Conservation (phyloP, 2,888 invertebrate species). For the Epicampocera succincta region DNA sequence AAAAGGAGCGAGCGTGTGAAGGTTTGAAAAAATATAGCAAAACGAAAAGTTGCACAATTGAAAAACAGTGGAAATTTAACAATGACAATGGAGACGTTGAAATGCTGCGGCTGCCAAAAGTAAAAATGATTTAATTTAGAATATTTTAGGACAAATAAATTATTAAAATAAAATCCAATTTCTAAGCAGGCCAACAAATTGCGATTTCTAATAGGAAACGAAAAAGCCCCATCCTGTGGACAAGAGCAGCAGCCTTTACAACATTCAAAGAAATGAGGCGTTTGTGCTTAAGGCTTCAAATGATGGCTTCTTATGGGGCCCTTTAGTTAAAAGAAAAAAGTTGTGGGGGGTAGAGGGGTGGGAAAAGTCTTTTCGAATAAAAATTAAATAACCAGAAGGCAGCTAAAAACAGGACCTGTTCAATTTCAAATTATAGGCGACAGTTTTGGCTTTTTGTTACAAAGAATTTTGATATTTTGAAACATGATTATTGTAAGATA, state of each 20-base stretch:
- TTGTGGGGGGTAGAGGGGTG: too few relatives aligned
- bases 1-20: neutral
- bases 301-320: neutral
- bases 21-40: too few relatives aligned
- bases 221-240: too few relatives aligned
- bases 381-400: neutral
- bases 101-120: neutral
- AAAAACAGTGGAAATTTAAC: too few relatives aligned
- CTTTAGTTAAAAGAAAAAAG: too few relatives aligned
- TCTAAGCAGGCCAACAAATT: neutral
- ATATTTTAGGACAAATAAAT: slow-evolving; percentile 5
- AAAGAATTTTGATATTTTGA: slow-evolving; percentile 27
- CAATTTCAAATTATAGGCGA: slow-evolving; percentile 4
- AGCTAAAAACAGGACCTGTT: slow-evolving; percentile 22
- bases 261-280: neutral
- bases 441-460: too few relatives aligned
- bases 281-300: neutral
- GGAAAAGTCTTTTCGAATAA: too few relatives aligned
- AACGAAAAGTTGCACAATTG: too few relatives aligned
- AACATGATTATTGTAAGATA: too few relatives aligned
- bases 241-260: too few relatives aligned
- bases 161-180: slow-evolving; percentile 9
- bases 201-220: too few relatives aligned
- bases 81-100: too few relatives aligned
- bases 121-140: slow-evolving; percentile 16